Evolutionary conservation across 2,888 invertebrate species (phyloP), one percentile per base, ranked within the genome.

Genomic region (Amaurobius ferox): DNA sequence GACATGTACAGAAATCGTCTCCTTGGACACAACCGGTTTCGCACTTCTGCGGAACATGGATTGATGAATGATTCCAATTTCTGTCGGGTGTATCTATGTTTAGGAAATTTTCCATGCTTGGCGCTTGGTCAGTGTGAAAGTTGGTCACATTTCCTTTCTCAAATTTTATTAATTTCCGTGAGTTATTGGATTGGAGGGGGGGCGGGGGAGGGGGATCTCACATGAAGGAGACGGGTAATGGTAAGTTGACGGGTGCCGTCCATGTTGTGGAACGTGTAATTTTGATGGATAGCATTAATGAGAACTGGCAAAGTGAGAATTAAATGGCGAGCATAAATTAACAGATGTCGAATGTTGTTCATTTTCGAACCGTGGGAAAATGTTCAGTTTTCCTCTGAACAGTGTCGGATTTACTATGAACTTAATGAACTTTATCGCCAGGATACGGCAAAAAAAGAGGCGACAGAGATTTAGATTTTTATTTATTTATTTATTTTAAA

Each of bases 11-110:
- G 16, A 44, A 11, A 16, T 19, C 23, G 55, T 55, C 55, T 55
- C 55, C 55, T 55, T 55, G 55, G 55, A 55, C 55, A 55, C 23
- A 55, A 55, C 55, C 55, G 2, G 55, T 55, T 55, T 55, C 55
- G 23, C 55, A 55, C 55, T 19, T 55, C 55, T 7, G 23, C 19
- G 55, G 19, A 1, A 55, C 23, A 19, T 1, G 2, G 1, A 55
- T 5, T 23, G 55, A 55, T 23, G 2, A 23, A 55, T 55, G 55
- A 23, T 23, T 23, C 6, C 3, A 7, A 55, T 55, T 55, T 55
- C 23, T 19, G 55, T 5, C 55, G 55, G 55, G 55, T 55, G 55
- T 55, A 55, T 55, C 55, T 23, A 23, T 55, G 13, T 55, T 55
- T 55, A 3, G 55, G 11, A 55, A 55, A 55, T 55, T 55, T 23